Evolutionary conservation across 2,797 vertebrate species (phyloP).

Genomic region (Myiothlypis coronata): DNA sequence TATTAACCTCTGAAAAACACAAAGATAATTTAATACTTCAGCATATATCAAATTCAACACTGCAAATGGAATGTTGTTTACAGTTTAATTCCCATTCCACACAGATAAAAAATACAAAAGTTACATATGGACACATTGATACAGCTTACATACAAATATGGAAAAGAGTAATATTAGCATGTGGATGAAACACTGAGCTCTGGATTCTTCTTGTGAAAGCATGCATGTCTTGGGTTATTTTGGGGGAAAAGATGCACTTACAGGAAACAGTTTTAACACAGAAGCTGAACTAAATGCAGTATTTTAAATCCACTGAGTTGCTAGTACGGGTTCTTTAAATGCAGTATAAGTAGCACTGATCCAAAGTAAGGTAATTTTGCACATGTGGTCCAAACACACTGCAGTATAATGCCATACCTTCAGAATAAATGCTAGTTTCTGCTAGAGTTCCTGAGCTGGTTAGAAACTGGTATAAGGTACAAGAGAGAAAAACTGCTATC

Average conservation of each 20-base stretch:
- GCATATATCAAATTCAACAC: neutral
- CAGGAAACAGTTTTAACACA: neutral
- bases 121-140: neutral
- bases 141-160: neutral
- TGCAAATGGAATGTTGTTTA: neutral
- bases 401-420: neutral
- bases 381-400: neutral
- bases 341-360: neutral
- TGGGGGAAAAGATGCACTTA: fast-evolving
- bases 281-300: neutral
- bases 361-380: neutral
- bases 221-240: neutral
- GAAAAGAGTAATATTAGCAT: neutral
- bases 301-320: neutral
- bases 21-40: neutral
- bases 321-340: neutral
- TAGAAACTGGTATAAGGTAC: neutral
- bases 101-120: neutral
- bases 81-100: neutral
- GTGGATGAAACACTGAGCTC: neutral
- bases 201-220: neutral
- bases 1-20: neutral
- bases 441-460: neutral
- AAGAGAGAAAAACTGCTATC: neutral
- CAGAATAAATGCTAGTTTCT: neutral